Evolutionary conservation across 2,797 vertebrate species (phyloP), one percentile per base, ranked within the genome.

Genomic region (Lycodopsis pacificus): DNA sequence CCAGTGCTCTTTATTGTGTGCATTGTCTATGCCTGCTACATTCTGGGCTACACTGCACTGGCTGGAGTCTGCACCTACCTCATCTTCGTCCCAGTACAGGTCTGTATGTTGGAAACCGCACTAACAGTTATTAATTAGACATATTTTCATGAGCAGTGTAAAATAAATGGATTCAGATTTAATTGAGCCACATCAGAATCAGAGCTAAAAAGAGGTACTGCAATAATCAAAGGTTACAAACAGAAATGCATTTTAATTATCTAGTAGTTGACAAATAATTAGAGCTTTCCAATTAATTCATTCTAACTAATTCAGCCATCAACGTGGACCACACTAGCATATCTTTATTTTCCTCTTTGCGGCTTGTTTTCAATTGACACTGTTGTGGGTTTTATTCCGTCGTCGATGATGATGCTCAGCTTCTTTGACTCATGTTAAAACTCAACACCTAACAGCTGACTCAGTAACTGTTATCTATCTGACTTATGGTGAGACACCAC

Each of bases 11-110:
- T 96, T 30, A 8, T 90, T 0, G 44, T 90, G 4, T 95, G 94
- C 3, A 72, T 93, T 0, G 3, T 88, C 36, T 96, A 96, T 1
- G 57, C 94, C 51, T 96, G 94, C 83, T 81, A 85, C 59, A 85
- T 96, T 51, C 87, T 97, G 73, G 96, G 96, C 49, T 91, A 86
- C 69, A 96, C 95, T 0, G 95, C 96, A 3, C 91, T 97, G 57
- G 85, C 92, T 0, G 96, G 96, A 66, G 79, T 95, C 56, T 2
- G 67, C 4, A 86, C 83, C 44, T 97, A 93, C 81, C 0, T 94
- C 53, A 4, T 95, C 65, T 95, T 96, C 67, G 66, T 96, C 27
- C 95, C 94, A 2, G 0, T 96, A 69, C 95, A 96, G 96, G 96
- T 97, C 25, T 74, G 71, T 70, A 48, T 10, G 27, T 12, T 12